Conservation (phyloP, 2,888 invertebrate genomes). For the Pollenia angustigena region DNA sequence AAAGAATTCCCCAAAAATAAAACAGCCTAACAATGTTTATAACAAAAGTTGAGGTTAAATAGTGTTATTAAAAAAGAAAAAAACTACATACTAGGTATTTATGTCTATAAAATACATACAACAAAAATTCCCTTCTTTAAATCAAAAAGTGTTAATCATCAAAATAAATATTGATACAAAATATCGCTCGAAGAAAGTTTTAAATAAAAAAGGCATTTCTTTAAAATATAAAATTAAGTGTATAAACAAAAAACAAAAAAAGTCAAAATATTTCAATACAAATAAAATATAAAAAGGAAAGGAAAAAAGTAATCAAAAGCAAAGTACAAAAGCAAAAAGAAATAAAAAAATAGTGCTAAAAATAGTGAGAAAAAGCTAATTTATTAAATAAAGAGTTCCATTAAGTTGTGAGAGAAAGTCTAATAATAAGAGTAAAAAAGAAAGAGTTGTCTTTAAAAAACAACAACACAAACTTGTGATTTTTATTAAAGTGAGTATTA, state of each 20-base stretch:
- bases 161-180: slow-evolving; percentile 47
- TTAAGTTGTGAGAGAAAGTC: slow-evolving; percentile 4
- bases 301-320: slow-evolving; percentile 8
- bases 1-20: slow-evolving; percentile 27
- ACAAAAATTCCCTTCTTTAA: slow-evolving; percentile 1
- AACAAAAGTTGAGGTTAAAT: slow-evolving; percentile 50
- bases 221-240: background rate
- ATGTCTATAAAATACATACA: background rate
- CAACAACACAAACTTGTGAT: slow-evolving; percentile 36
- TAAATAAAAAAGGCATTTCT: background rate
- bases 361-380: background rate
- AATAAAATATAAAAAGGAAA: slow-evolving; percentile 22
- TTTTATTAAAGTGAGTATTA: slow-evolving; percentile 40
- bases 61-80: background rate
- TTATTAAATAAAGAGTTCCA: background rate
- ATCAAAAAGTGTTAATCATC: slow-evolving; percentile 40
- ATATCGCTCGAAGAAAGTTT: background rate
- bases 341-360: slow-evolving; percentile 36
- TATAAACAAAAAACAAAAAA: slow-evolving; percentile 20
- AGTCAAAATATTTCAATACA: slow-evolving; percentile 15
- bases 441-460: background rate
- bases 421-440: slow-evolving; percentile 11
- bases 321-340: slow-evolving; percentile 29
- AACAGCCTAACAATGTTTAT: slow-evolving; percentile 4
- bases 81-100: no score